A percentile compares a stretch with the other conserved stretches of the same genome.
Evolutionary conservation across 2,113 vertebrate species (phyloP).

Genomic region (Hypocryptadius cinnamomeus): DNA sequence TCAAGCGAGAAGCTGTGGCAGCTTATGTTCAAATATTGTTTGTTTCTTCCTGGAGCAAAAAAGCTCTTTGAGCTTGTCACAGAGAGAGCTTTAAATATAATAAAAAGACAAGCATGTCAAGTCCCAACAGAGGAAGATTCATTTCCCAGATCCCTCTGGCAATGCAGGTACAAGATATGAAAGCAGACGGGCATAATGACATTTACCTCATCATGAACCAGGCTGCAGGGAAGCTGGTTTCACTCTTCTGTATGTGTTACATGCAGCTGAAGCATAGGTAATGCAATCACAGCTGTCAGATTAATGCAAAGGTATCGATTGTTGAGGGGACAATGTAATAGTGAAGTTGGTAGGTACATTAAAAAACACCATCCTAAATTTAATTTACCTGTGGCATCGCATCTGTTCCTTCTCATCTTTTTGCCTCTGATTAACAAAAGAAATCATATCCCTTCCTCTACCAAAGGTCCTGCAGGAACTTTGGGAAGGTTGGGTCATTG

Average conservation of each 20-base stretch:
- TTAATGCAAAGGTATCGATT: constrained; percentile 70
- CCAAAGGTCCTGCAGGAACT: neutral
- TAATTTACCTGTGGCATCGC: constrained; percentile 36
- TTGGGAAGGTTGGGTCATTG: neutral
- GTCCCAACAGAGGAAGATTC: constrained; percentile 33
- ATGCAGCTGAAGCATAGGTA: constrained; percentile 61
- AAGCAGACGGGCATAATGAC: constrained; percentile 69
- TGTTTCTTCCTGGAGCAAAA: neutral
- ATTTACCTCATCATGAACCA: constrained; percentile 65
- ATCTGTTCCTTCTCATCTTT: constrained; percentile 41
- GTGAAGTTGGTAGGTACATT: constrained; percentile 45
- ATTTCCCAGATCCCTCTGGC: constrained; percentile 63
- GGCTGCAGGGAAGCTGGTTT: constrained; percentile 55
- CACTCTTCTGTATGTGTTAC: constrained; percentile 52
- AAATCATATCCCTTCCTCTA: neutral
- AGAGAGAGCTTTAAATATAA: constrained; percentile 28
- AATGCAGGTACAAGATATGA: constrained; percentile 65
- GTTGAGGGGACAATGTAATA: constrained; percentile 35
- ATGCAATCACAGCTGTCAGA: constrained; percentile 72
- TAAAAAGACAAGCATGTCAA: constrained; percentile 53
- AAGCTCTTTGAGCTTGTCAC: neutral
- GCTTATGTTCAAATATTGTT: neutral
- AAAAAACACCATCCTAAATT: constrained; percentile 45
- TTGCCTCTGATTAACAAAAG: constrained; percentile 3
- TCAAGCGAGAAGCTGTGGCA: neutral